Conservation (phyloP, 2,113 vertebrate genomes). For the Pteronura brasiliensis region DNA sequence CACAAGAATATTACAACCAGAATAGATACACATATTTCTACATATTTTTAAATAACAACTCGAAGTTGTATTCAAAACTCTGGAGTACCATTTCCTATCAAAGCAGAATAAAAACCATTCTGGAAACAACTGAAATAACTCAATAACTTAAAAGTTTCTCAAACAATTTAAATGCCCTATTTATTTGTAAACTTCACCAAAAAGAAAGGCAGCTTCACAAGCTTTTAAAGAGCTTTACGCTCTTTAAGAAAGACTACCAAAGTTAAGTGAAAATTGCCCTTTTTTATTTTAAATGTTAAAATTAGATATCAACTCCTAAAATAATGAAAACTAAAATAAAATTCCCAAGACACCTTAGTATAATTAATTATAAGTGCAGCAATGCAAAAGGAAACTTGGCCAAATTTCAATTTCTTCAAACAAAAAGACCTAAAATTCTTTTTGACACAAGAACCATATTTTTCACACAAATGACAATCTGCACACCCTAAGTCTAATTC, state of each 20-base stretch:
- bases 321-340: constrained; percentile 45
- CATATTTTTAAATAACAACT: constrained; percentile 10
- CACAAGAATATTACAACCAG: neutral
- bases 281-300: constrained; percentile 42
- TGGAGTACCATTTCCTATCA: neutral
- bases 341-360: constrained; percentile 6
- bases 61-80: constrained; percentile 26
- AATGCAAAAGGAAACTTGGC: constrained; percentile 36
- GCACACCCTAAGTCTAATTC: neutral
- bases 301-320: constrained; percentile 36
- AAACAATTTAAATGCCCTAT: constrained; percentile 35
- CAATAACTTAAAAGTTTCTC: neutral
- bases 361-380: neutral
- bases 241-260: constrained; percentile 2
- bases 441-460: neutral
- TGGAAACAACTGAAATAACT: constrained; percentile 37
- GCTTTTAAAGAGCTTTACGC: neutral
- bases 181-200: constrained; percentile 57
- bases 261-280: neutral
- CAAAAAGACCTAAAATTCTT: constrained; percentile 9
- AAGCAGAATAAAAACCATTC: constrained; percentile 32
- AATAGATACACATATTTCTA: neutral
- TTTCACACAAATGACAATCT: constrained; percentile 52
- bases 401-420: constrained; percentile 47
- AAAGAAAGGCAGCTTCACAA: constrained; percentile 3